Percentiles rank a stretch among this genome's conserved stretches.
phyloP scores from a whole-genome alignment of 2,113 vertebrate species.

The Hepsetus odoe region DNA sequence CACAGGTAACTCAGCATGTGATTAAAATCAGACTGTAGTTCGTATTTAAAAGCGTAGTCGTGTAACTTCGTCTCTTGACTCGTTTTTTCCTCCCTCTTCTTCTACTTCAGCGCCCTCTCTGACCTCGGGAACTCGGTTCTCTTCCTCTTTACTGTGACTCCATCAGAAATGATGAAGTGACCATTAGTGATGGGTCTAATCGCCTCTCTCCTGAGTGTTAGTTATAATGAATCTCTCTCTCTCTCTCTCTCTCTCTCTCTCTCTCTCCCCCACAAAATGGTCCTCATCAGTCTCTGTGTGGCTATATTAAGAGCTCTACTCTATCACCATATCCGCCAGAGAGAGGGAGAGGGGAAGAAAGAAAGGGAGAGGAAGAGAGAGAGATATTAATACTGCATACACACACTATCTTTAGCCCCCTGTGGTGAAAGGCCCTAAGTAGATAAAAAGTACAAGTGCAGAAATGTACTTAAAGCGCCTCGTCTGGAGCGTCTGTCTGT shows the following conservation, averaged over 20 bases:
- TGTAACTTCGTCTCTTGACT: neutral
- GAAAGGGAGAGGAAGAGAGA: constrained; percentile 25
- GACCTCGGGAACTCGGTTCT: neutral
- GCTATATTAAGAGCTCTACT: constrained; percentile 71
- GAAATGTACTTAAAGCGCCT: too few species aligned
- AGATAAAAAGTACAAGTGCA: constrained; percentile 36
- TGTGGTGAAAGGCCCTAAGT: neutral
- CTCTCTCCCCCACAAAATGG: constrained; percentile 56
- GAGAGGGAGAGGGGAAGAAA: constrained; percentile 14
- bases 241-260: neutral
- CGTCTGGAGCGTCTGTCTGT: too few species aligned
- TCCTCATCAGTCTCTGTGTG: constrained; percentile 69
- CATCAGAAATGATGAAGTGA: constrained; percentile 35
- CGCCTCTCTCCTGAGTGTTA: neutral
- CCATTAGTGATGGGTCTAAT: constrained; percentile 33
- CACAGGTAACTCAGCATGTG: too few species aligned
- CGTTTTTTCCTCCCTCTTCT: neutral
- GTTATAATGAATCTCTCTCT: constrained; percentile 30
- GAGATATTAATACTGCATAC: constrained; percentile 48
- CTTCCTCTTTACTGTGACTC: constrained; percentile 22
- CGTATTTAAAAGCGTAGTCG: neutral
- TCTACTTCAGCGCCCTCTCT: neutral
- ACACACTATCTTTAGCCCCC: constrained; percentile 50
- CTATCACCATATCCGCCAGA: constrained; percentile 58
- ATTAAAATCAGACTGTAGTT: too few species aligned